Base-by-base conservation (phyloP, 2,888 invertebrate genomes). In the Coelinius sp. region DNA sequence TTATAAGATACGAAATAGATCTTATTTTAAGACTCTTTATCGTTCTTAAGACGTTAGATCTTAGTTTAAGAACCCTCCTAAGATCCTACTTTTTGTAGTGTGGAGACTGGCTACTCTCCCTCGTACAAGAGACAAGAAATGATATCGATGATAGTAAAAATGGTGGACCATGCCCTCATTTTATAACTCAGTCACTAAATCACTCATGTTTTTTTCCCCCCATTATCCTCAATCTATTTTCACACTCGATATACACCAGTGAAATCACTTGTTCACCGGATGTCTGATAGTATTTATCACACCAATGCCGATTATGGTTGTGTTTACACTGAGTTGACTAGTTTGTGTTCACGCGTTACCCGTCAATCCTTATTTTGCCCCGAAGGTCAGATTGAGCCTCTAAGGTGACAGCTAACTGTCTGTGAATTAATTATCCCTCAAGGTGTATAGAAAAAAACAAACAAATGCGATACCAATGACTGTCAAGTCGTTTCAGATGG, bases 81-180 rank as follows among this genome's bases (percentile, higher is more conserved):
- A n/a, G n/a, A n/a, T n/a, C n/a, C n/a, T n/a, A n/a, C n/a, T n/a
- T n/a, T n/a, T n/a, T n/a, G n/a, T n/a, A n/a, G n/a, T n/a, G n/a
- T 82, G 85, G 85, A 84, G 82, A 84, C 81, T 81, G 77, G n/a
- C n/a, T 79, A 44, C 22, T 22, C 77, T 81, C 81, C 82, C 56
- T 56, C 14, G n/a, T 25, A n/a, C 5, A 56, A 56, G 25, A 56
- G 1, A 10, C 5, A 52, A 52, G 2, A 24, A 41, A n/a, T 41
- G 41, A 41, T 41, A 41, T 4, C n/a, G 41, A 49, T 44, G 17
- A 44, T 49, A 14, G 17, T 10, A 7, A 52, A 72, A 68, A 72
- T 72, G 72, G 72, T 68, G 64, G 63, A 66, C 53, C 63, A 64
- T 67, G 59, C 66, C 46, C 24, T 25, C 7, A 44, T 49, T 53